A percentile compares a stretch with the other conserved stretches of the same genome.
phyloP scores from a whole-genome alignment of 2,888 invertebrate species.

The Pocota personata region DNA sequence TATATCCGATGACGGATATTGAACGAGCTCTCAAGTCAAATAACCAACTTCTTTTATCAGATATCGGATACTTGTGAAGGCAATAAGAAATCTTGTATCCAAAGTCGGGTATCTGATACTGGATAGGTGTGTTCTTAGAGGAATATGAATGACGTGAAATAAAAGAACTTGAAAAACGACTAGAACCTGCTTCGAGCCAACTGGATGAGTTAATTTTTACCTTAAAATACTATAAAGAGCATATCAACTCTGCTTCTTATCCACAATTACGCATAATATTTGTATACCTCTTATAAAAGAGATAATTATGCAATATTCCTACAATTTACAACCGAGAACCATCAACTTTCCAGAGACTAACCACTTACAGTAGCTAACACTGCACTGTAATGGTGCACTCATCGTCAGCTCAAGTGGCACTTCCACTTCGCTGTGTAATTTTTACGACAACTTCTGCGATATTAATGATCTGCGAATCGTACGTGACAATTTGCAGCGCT shows the following conservation, averaged over 20 bases:
- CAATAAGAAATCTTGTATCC: no score
- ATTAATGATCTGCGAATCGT: conserved; percentile 72
- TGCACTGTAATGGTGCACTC: conserved; percentile 21
- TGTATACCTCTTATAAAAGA: conserved; percentile 3
- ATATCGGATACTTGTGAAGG: no score
- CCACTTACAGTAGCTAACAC: conserved; percentile 25
- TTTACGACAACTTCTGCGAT: conserved; percentile 33
- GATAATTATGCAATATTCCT: conserved; percentile 34
- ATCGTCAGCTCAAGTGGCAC: conserved; percentile 8
- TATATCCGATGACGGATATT: no score
- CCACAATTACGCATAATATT: not conserved
- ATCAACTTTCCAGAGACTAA: conserved; percentile 29
- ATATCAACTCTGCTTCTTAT: not conserved
- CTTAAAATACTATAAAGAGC: not conserved
- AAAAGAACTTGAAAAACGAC: no score
- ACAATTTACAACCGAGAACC: conserved; percentile 1
- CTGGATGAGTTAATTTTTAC: no score
- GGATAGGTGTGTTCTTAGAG: no score
- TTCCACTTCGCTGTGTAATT: conserved; percentile 1
- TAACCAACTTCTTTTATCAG: no score
- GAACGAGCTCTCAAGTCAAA: no score
- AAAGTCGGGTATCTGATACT: no score
- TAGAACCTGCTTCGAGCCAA: no score
- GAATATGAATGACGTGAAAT: no score
- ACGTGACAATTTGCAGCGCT: conserved; percentile 70